phyloP scores from a whole-genome alignment of 2,888 invertebrate genomes.

The Zelleria hepariella region DNA sequence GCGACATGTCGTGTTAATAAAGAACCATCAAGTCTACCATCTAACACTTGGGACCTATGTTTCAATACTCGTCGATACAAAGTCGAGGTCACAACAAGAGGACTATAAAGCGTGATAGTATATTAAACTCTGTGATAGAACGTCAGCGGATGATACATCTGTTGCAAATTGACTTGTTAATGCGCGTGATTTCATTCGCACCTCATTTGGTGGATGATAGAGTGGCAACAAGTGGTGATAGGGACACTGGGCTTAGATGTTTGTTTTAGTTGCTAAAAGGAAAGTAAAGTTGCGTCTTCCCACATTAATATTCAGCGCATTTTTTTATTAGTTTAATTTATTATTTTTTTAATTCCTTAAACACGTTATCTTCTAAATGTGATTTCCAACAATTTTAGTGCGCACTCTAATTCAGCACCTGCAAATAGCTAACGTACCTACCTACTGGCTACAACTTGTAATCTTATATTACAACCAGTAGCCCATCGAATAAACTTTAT shows the following conservation, averaged over 20 bases:
- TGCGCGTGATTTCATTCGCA: slow-evolving; percentile 9
- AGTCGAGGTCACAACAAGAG: background rate
- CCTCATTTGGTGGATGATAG: background rate
- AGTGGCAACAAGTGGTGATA: background rate
- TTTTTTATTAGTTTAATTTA: too few species aligned
- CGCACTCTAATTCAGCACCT: too few species aligned
- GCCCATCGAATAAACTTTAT: background rate
- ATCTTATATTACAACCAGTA: background rate
- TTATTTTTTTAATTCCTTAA: too few species aligned
- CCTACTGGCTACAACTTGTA: too few species aligned
- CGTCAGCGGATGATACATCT: slow-evolving; percentile 40
- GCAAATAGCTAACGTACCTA: too few species aligned
- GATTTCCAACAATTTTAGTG: too few species aligned
- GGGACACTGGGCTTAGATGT: background rate
- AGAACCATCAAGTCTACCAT: slow-evolving; percentile 11
- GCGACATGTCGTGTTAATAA: slow-evolving; percentile 22
- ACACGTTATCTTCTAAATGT: too few species aligned
- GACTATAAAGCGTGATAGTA: background rate
- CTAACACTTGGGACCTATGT: background rate
- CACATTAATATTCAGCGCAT: too few species aligned
- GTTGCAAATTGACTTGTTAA: slow-evolving; percentile 54
- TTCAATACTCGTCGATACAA: background rate
- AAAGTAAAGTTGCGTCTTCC: too few species aligned
- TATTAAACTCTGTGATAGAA: slow-evolving; percentile 25
- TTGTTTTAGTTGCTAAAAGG: background rate